Base-by-base conservation (phyloP, 2,797 vertebrate species). In the Myripristis murdjan region DNA sequence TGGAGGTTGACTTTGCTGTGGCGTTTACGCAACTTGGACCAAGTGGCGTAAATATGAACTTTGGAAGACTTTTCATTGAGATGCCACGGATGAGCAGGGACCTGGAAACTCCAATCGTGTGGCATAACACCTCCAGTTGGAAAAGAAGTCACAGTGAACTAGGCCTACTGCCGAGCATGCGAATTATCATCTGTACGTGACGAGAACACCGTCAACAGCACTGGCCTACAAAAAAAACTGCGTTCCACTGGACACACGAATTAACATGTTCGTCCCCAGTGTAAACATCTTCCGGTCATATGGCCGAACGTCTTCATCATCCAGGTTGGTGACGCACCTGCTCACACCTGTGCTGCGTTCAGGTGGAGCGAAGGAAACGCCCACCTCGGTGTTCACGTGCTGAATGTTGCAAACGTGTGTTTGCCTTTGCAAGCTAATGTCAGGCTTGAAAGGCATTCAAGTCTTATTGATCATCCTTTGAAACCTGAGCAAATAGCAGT, bases 11-110 rank as follows among this genome's bases (percentile, higher is more conserved):
- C 59, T 20, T 73, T 84, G 1, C 43, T 14, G 77, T 49, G 33
- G 2, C 73, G 54, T 56, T 70, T 82, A 0, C 37, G 46, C 23
- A 77, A 62, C 12, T 68, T 79, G 2, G 82, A 70, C 83, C 85
- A 90, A 0, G 89, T 88, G 7, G 63, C 80, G 26, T 87, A 88
- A n/a, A 91, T 65, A 0, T 71, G 47, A 10, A 83, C 31, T 48
- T 85, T 89, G 1, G 77, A 61, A 16, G 48, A 1, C 6, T 51
- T 68, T 5, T 85, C 79, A 39, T 64, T 46, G 26, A 72, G 22
- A 22, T 56, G 51, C 85, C 83, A 89, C 0, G 80, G 53, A 51
- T 46, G 14, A 28, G 58, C 62, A 0, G 73, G 48, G 20, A 86
- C 67, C 1, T 70, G 57, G 18, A 73, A 77, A 24, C 46, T 41